Evolutionary conservation across 2,113 vertebrate genomes (phyloP).

Genomic region (Cromileptes altivelis): DNA sequence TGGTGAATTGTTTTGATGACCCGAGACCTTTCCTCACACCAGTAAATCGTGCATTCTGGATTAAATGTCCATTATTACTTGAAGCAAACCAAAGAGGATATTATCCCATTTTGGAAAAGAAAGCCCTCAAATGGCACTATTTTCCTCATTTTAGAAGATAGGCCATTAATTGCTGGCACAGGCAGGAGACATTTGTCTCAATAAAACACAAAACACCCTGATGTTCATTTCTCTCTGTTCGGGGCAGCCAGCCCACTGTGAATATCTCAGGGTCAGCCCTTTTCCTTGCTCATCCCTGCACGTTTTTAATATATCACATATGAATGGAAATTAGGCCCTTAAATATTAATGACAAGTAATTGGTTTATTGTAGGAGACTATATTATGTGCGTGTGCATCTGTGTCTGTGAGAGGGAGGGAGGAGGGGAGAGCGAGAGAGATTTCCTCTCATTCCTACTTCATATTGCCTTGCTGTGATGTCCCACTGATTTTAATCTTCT

Average conservation of each 20-base stretch:
- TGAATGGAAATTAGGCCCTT: constrained; percentile 83
- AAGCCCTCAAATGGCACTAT: constrained; percentile 53
- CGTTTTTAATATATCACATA: constrained; percentile 83
- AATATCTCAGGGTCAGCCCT: constrained; percentile 77
- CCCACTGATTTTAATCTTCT: constrained; percentile 90
- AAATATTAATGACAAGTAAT: constrained; percentile 88
- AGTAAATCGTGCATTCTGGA: constrained; percentile 53
- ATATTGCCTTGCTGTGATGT: constrained; percentile 84
- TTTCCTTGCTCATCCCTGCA: constrained; percentile 75
- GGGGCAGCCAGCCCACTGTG: constrained; percentile 65
- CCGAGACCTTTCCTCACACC: constrained; percentile 50
- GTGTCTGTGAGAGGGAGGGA: constrained; percentile 25
- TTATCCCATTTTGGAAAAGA: constrained; percentile 60
- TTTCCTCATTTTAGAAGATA: constrained; percentile 69
- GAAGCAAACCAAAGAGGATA: constrained; percentile 44
- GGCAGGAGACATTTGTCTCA: constrained; percentile 83
- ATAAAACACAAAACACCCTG: constrained; percentile 80
- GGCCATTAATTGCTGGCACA: constrained; percentile 79
- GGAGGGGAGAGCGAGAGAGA: constrained; percentile 37
- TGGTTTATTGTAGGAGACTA: constrained; percentile 84
- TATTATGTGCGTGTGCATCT: constrained; percentile 71
- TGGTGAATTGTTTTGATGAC: constrained; percentile 59
- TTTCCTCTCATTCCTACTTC: constrained; percentile 75
- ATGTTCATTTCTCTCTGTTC: constrained; percentile 79
- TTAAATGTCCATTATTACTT: constrained; percentile 64